Base-by-base conservation (phyloP, 2,797 vertebrate genomes). In the Macropus fuliginosus region DNA sequence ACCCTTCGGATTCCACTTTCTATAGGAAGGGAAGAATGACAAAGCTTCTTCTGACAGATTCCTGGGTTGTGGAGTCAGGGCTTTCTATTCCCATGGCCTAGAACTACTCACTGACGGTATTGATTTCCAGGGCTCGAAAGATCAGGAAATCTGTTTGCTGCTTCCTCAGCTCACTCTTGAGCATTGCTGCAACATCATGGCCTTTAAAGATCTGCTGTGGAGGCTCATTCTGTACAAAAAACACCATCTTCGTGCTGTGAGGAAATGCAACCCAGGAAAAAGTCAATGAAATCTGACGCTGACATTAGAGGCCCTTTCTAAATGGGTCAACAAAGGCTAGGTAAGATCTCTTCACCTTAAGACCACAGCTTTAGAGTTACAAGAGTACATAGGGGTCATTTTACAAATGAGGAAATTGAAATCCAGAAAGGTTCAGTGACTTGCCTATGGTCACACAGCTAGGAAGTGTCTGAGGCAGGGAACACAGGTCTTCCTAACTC, bases 81-180 rank as follows among this genome's bases (percentile, higher is more conserved):
- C 0, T 21, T n/a, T 34, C 34, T 13, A 14, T 56, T 91, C 91
- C 92, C 94, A 91, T 55, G n/a, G 62, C 93, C 95, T 94, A 13
- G n/a, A 52, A 27, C 56, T 56, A 99, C 99, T 99, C 98, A 99
- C 99, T 99, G 98, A 99, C 99, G 92, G 99, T 99, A 96, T 99
- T 99, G 92, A 99, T 99, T 66, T 99, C 99, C 90, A 98, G 96
- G 0, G 99, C 99, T 95, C 99, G 99, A 98, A 99, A 99, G 98
- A 99, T 99, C 94, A 99, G 99, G 96, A 99, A 99, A 96, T 99
- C 99, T 0, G 99, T 99, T 98, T 99, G 99, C 89, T 99, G 99
- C 93, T 99, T 99, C 98, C 97, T 98, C 46, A 99, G 98, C 87
- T 99, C 99, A 14, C 99, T 99, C 91, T 99, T 99, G 12, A 99